Percentiles rank a stretch among this genome's conserved stretches.
These are phyloP conservation scores for Rhadinocentrus ornatus DNA, from an alignment of 2,797 vertebrate species.

Conservation along the genomic window DNA sequence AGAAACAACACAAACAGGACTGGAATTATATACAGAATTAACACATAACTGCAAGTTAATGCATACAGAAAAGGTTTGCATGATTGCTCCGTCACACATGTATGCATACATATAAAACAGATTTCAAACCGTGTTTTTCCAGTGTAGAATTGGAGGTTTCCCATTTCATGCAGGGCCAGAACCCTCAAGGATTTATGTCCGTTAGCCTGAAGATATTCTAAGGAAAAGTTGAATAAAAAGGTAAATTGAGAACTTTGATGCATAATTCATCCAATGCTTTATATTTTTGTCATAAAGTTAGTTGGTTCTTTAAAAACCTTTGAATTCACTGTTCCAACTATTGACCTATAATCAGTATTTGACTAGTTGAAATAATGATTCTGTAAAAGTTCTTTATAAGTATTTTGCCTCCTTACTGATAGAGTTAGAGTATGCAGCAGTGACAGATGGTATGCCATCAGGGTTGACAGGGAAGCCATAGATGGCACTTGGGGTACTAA, in stretches of 20 bases:
- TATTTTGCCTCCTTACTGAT: constrained; percentile 83
- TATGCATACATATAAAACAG: neutral
- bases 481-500: constrained; percentile 75
- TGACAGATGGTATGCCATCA: constrained; percentile 80
- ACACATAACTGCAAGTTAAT: constrained; percentile 3
- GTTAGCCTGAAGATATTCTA: constrained; percentile 87
- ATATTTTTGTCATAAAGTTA: constrained; percentile 2
- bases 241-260: no score
- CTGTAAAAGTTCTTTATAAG: neutral
- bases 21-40: neutral
- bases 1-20: constrained; percentile 20
- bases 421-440: constrained; percentile 86
- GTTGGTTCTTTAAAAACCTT: constrained; percentile 2
- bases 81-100: neutral
- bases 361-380: neutral
- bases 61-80: neutral
- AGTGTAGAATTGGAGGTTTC: constrained; percentile 89
- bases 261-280: neutral
- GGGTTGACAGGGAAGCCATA: constrained; percentile 83
- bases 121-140: constrained; percentile 86
- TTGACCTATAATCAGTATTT: neutral
- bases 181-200: constrained; percentile 85
- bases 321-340: neutral
- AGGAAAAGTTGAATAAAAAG: constrained; percentile 16
- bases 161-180: constrained; percentile 90